Evolutionary conservation across 2,888 invertebrate genomes (phyloP).

Genomic region (Tromatobia lineatoria): DNA sequence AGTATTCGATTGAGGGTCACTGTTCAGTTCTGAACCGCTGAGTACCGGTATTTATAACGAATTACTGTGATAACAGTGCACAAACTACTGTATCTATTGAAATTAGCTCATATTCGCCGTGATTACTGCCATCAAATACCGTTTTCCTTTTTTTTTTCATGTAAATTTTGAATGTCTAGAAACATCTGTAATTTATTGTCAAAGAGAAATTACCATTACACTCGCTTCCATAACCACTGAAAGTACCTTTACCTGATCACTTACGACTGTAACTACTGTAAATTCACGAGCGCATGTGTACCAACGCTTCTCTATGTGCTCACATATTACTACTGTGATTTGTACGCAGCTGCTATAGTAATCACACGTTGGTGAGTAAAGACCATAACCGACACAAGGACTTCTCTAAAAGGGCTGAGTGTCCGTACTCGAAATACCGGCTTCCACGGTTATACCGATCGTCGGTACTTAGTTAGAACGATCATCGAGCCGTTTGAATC

Average conservation of each 20-base stretch:
- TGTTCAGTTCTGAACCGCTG: background rate
- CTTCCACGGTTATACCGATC: slow-evolving; percentile 11
- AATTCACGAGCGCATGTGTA: background rate
- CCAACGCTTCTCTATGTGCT: background rate
- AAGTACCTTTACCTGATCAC: background rate
- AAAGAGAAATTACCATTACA: background rate
- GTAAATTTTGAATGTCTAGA: too few species aligned
- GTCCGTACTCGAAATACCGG: slow-evolving; percentile 1
- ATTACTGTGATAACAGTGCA: background rate
- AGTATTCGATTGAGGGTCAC: background rate
- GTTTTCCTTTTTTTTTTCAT: too few species aligned
- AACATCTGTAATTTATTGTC: too few species aligned
- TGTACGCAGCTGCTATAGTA: background rate
- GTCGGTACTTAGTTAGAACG: slow-evolving; percentile 11
- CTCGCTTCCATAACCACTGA: background rate
- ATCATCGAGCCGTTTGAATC: background rate
- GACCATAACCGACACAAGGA: background rate
- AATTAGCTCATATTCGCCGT: too few species aligned
- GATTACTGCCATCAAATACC: too few species aligned
- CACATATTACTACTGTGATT: background rate
- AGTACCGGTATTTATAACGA: background rate
- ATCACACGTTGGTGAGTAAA: background rate
- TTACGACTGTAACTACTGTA: background rate
- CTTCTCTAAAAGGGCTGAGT: background rate
- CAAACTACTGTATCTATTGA: background rate